Conservation (phyloP, 2,888 invertebrate genomes). For the Campaea margaritaria region DNA sequence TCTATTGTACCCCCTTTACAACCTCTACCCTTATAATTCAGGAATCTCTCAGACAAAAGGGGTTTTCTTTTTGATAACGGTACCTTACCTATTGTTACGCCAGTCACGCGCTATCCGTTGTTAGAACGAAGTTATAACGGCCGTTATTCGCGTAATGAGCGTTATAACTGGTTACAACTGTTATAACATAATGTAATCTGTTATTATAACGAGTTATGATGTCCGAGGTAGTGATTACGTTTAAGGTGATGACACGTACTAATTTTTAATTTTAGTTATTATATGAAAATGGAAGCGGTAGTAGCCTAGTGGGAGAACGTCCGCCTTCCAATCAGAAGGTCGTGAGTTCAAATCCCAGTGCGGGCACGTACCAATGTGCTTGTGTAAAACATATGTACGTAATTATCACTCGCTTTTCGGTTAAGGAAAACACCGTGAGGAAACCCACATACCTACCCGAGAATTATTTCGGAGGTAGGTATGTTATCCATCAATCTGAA, state of each 20-base stretch:
- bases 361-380: no score
- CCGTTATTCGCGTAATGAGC: conserved; percentile 41
- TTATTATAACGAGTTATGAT: conserved; percentile 19
- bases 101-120: conserved; percentile 37
- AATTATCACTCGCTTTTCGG: no score
- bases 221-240: not conserved
- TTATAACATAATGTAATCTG: conserved; percentile 25
- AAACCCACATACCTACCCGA: no score
- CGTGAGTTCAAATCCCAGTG: no score
- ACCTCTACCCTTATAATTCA: conserved; percentile 27
- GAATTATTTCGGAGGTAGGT: no score
- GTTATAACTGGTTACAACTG: conserved; percentile 21
- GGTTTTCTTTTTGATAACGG: conserved; percentile 34
- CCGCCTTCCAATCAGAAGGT: no score
- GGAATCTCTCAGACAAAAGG: conserved; percentile 32
- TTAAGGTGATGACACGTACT: no score
- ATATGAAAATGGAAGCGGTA: no score
- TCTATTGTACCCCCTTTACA: conserved; percentile 10
- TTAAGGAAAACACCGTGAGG: no score
- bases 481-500: no score
- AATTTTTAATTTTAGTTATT: not conserved
- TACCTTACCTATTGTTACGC: conserved; percentile 39
- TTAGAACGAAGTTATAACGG: conserved; percentile 25
- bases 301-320: no score
- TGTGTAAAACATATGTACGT: no score